A percentile compares a stretch with the other conserved stretches of the same genome.
These are phyloP conservation scores for Eubasilissa splendida DNA, from an alignment of 2,888 invertebrate species.

Conservation along the genomic window DNA sequence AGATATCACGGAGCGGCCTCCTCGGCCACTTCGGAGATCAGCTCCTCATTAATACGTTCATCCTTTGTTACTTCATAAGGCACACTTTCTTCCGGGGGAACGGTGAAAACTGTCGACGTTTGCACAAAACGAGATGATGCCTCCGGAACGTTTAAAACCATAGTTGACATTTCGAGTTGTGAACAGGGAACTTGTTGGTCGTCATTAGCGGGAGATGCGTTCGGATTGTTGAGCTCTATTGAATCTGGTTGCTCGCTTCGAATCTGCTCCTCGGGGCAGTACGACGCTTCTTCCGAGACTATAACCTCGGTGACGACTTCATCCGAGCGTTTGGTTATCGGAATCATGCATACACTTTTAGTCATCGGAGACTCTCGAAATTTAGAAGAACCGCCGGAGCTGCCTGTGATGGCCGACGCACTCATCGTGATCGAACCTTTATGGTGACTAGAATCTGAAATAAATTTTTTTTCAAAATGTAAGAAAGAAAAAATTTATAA, in stretches of 20 bases:
- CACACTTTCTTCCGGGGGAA: conserved; percentile 54
- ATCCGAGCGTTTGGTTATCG: conserved; percentile 15
- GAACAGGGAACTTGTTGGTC: conserved; percentile 30
- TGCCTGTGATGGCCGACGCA: conserved; percentile 38
- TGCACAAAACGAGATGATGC: neutral
- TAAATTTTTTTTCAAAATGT: neutral
- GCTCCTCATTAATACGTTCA: conserved; percentile 39
- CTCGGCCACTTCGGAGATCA: conserved; percentile 66
- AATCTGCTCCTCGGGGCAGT: conserved; percentile 58
- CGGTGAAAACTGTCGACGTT: conserved; percentile 15
- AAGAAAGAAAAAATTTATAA: too few species aligned
- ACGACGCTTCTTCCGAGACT: conserved; percentile 48
- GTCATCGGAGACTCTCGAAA: conserved; percentile 55
- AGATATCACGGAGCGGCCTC: conserved; percentile 69
- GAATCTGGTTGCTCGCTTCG: conserved; percentile 69
- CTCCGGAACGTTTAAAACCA: neutral
- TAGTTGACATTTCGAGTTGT: neutral
- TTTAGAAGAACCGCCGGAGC: conserved; percentile 28
- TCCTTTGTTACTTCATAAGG: conserved; percentile 53
- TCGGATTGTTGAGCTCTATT: conserved; percentile 62
- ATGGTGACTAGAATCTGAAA: conserved; percentile 56
- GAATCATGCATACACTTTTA: conserved; percentile 64
- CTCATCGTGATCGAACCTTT: conserved; percentile 45
- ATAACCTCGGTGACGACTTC: conserved; percentile 5
- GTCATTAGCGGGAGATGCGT: conserved; percentile 16